Evolutionary conservation across 2,113 vertebrate genomes (phyloP).

Genomic region (Corythornis madagascariensis): DNA sequence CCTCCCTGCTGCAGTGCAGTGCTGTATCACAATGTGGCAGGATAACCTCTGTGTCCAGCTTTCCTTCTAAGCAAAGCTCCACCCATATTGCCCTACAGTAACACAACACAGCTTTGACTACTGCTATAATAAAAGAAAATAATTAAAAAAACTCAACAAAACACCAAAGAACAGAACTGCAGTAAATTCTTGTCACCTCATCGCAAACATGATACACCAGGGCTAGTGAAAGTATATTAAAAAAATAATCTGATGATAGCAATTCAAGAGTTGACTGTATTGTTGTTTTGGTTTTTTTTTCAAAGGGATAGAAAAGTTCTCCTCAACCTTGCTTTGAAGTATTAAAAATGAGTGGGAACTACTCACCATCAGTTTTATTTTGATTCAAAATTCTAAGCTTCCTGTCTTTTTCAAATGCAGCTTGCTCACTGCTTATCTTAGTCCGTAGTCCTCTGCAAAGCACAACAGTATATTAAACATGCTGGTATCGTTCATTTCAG

Average conservation of each 20-base stretch:
- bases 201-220: not conserved
- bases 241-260: not conserved
- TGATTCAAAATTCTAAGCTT: slow-evolving; percentile 35
- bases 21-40: not conserved
- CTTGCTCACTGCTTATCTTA: slow-evolving; percentile 35
- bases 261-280: not conserved
- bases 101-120: not conserved
- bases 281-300: not conserved
- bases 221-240: not conserved
- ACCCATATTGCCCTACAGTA: not conserved
- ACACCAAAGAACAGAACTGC: not conserved
- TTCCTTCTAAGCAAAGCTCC: not conserved
- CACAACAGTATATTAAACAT: slow-evolving; percentile 53
- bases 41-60: not conserved
- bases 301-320: not conserved
- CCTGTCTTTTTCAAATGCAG: slow-evolving; percentile 12
- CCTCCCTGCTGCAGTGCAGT: not conserved
- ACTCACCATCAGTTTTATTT: slow-evolving; percentile 72
- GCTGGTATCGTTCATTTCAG: slow-evolving; percentile 39
- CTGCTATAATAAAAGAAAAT: not conserved
- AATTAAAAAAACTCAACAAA: not conserved
- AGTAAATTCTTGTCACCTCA: not conserved
- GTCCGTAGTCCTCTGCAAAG: slow-evolving; percentile 69
- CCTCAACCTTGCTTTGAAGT: not conserved
- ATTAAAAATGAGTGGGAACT: not conserved